These are phyloP conservation scores for Acinonyx jubatus DNA, from an alignment of 2,113 vertebrate species.

Conservation along the genomic window DNA sequence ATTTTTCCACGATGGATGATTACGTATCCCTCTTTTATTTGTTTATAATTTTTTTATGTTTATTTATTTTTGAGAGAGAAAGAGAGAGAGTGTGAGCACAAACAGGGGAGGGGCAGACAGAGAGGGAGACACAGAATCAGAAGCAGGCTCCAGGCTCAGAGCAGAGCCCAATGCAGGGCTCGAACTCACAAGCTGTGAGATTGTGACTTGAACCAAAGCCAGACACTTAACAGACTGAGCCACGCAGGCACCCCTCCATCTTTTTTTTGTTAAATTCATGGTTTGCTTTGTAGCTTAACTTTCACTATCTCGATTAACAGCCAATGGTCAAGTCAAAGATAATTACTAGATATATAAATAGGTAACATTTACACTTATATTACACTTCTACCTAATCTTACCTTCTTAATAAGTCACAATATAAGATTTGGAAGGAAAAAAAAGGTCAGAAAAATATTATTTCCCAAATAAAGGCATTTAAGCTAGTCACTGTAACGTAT, in stretches of 20 bases:
- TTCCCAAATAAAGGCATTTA: constrained; percentile 30
- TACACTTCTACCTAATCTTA: not conserved
- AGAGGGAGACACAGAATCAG: too few relatives aligned
- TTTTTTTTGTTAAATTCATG: not conserved
- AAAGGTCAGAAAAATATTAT: not conserved
- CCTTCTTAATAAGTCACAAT: not conserved
- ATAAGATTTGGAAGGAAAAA: not conserved
- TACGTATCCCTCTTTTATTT: not conserved
- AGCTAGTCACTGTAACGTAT: not conserved
- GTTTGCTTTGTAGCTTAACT: constrained; percentile 43
- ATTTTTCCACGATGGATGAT: not conserved
- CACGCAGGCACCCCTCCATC: too few relatives aligned
- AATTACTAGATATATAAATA: not conserved
- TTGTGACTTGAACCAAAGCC: too few relatives aligned
- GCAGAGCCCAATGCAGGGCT: too few relatives aligned
- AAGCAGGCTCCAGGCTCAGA: too few relatives aligned
- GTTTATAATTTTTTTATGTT: too few relatives aligned
- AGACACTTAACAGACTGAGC: too few relatives aligned
- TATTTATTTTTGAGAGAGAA: too few relatives aligned
- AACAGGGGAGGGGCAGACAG: too few relatives aligned
- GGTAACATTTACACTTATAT: not conserved
- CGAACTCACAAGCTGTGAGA: too few relatives aligned
- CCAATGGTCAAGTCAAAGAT: not conserved
- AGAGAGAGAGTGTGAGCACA: too few relatives aligned
- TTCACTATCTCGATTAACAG: constrained; percentile 4